phyloP scores from a whole-genome alignment of 2,113 vertebrate species.

The Barbus barbus region DNA sequence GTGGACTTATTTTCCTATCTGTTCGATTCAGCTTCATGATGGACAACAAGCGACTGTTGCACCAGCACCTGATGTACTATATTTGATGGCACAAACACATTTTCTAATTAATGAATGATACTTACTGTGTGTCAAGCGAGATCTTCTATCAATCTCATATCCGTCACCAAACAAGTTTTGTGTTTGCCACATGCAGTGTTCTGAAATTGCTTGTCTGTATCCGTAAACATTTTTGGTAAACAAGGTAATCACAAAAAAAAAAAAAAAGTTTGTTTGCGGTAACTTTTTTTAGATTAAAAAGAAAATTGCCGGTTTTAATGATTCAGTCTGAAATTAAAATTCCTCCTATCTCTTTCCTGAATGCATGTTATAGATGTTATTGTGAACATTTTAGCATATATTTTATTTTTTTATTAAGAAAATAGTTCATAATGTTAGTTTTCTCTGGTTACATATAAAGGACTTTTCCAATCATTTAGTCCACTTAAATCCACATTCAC shows the following conservation, averaged over 20 bases:
- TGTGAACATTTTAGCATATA: not conserved
- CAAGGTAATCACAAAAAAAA: not conserved
- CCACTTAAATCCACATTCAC: not conserved
- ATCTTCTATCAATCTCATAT: slow-evolving; percentile 11
- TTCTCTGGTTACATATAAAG: not conserved
- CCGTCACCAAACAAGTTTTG: slow-evolving; percentile 11
- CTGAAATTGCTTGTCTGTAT: slow-evolving; percentile 1
- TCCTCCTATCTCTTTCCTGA: not conserved
- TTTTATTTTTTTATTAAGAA: not conserved
- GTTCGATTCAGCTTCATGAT: not conserved
- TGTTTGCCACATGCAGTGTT: not conserved
- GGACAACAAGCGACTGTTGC: not conserved
- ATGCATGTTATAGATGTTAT: not conserved
- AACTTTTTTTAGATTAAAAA: slow-evolving; percentile 6
- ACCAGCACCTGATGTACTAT: not conserved
- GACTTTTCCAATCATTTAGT: not conserved
- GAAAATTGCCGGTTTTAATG: not conserved
- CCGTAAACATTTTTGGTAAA: not conserved
- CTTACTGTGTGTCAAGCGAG: not conserved
- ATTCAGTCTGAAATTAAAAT: not conserved
- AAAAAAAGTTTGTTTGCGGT: not conserved
- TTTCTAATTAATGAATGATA: not conserved
- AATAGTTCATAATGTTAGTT: too few species aligned
- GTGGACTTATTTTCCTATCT: not conserved
- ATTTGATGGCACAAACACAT: not conserved